Evolutionary conservation across 2,888 invertebrate genomes (phyloP).

Genomic region (Chymomyza fuscimana): DNA sequence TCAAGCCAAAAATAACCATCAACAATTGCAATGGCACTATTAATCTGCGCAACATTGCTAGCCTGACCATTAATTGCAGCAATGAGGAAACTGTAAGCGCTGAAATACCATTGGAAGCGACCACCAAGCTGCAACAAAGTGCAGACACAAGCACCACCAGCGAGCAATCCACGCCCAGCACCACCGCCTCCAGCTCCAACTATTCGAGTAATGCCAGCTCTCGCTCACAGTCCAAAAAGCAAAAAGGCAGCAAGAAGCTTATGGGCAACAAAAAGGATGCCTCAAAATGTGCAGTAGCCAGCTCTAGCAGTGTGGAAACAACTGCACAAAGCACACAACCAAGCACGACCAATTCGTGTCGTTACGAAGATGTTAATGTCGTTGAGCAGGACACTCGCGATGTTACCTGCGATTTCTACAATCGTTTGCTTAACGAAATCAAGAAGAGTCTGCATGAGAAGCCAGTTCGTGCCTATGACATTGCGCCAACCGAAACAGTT

Average conservation of each 20-base stretch:
- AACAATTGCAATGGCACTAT: slow-evolving; percentile 80
- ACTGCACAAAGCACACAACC: slow-evolving; percentile 46
- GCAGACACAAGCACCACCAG: slow-evolving; percentile 48
- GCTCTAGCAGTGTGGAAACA: slow-evolving; percentile 36
- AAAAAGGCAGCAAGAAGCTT: slow-evolving; percentile 35
- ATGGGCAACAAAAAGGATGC: slow-evolving; percentile 3
- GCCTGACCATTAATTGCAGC: slow-evolving; percentile 78
- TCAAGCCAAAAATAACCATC: slow-evolving; percentile 79
- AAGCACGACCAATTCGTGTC: slow-evolving; percentile 34
- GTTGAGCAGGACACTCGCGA: slow-evolving; percentile 65
- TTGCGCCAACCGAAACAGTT: slow-evolving; percentile 16
- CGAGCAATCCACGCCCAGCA: slow-evolving; percentile 57
- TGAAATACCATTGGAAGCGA: slow-evolving; percentile 56
- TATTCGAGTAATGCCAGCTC: slow-evolving; percentile 74
- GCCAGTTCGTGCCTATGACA: slow-evolving; percentile 39
- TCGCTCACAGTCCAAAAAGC: slow-evolving; percentile 74
- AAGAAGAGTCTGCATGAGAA: slow-evolving; percentile 76
- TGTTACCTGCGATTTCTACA: slow-evolving; percentile 79
- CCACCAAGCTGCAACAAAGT: slow-evolving; percentile 27
- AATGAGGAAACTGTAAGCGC: slow-evolving; percentile 73
- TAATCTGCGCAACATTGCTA: slow-evolving; percentile 79
- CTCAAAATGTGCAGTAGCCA: slow-evolving; percentile 8
- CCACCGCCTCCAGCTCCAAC: slow-evolving; percentile 61
- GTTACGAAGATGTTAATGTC: slow-evolving; percentile 29
- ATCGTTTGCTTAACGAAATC: slow-evolving; percentile 78